phyloP scores from a whole-genome alignment of 2,113 vertebrate species.

The human region GRCh38 chr2:32738001-32738500 shows the following conservation, averaged over 20 bases:
- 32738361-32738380: background rate
- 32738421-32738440: background rate
- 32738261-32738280: background rate
- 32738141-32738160: background rate
- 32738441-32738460: background rate
- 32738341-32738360: background rate
- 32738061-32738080: background rate
- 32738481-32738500: background rate
- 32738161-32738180: background rate
- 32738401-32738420: background rate
- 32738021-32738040: background rate
- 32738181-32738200: background rate
- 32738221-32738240: background rate
- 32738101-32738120: background rate
- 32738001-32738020: too few species aligned
- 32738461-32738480: background rate
- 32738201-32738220: background rate
- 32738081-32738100: background rate
- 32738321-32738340: background rate
- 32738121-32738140: background rate
- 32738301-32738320: background rate
- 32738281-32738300: background rate
- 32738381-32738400: background rate
- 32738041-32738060: slow-evolving; percentile 1
- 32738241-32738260: background rate